Evolutionary conservation across 2,113 vertebrate species (phyloP).

Genomic region (Alosa alosa): DNA sequence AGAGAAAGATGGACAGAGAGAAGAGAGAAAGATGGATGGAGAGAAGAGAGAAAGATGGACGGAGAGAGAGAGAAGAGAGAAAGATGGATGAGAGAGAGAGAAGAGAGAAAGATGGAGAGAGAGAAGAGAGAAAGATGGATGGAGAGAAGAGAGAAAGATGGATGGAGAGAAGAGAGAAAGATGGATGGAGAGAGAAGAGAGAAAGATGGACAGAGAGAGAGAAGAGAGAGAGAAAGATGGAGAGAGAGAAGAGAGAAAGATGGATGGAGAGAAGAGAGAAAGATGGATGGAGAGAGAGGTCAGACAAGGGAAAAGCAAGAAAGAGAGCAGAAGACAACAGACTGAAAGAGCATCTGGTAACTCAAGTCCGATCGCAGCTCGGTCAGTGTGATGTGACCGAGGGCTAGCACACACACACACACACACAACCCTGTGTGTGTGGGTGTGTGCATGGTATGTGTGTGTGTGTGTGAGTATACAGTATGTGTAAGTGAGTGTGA

Average conservation of each 20-base stretch:
- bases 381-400: background rate
- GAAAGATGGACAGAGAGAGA: background rate
- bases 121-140: background rate
- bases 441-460: constrained; percentile 56
- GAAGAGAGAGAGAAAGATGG: background rate
- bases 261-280: background rate
- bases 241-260: background rate
- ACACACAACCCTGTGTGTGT: background rate
- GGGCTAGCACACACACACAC: background rate
- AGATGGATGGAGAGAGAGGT: background rate
- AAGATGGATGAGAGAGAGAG: background rate
- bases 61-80: background rate
- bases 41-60: background rate
- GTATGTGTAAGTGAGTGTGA: constrained; percentile 43
- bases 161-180: background rate
- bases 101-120: background rate
- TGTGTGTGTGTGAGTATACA: constrained; percentile 34
- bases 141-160: background rate
- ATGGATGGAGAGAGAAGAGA: background rate
- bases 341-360: constrained; percentile 4
- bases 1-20: background rate
- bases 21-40: background rate
- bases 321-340: background rate
- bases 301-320: background rate
- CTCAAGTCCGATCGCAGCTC: background rate